A percentile compares a stretch with the other conserved stretches of the same genome.
These are phyloP conservation scores for Mormyrus lacerda DNA, from an alignment of 2,113 vertebrate genomes.

Conservation along the genomic window DNA sequence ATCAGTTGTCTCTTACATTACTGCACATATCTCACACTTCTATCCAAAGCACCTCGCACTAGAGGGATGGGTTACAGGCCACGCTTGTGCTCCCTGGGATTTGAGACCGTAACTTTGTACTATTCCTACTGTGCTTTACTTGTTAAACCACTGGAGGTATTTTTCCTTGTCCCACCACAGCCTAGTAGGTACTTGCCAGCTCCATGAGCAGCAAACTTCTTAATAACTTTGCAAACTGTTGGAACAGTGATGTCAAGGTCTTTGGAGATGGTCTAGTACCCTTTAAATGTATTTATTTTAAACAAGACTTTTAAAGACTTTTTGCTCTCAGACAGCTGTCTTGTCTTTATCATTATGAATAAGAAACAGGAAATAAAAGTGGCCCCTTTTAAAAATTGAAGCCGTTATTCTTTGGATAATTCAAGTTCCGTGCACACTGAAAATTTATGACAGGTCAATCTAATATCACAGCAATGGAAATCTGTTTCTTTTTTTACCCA, in stretches of 20 bases:
- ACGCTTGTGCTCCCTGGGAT: background rate
- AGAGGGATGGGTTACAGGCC: background rate
- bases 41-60: background rate
- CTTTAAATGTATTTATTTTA: too few species aligned
- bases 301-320: too few species aligned
- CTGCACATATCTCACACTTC: background rate
- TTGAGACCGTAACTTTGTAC: background rate
- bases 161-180: too few species aligned
- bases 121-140: background rate
- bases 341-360: background rate
- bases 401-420: background rate
- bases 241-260: background rate
- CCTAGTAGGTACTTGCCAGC: too few species aligned
- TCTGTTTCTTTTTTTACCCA: background rate
- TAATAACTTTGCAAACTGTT: background rate
- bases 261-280: background rate
- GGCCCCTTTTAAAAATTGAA: background rate
- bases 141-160: background rate
- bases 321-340: background rate
- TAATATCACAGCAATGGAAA: background rate
- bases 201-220: background rate
- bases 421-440: background rate
- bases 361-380: background rate
- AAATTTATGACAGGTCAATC: background rate
- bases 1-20: background rate